phyloP scores from a whole-genome alignment of 2,113 vertebrate species.

The Eurypyga helias region DNA sequence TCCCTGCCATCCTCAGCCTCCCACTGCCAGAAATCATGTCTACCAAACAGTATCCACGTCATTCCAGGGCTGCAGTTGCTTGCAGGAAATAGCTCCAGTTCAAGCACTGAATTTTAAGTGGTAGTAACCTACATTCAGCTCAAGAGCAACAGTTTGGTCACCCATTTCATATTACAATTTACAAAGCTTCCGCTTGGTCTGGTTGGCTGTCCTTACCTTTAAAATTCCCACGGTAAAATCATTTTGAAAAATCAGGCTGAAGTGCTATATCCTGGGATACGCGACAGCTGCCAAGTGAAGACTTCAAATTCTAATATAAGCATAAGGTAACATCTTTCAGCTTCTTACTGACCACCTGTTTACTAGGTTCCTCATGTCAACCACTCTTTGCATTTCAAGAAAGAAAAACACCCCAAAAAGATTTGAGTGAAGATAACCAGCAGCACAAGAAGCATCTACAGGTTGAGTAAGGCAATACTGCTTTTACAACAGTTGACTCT shows the following conservation, averaged over 20 bases:
- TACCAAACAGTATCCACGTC: fast-evolving
- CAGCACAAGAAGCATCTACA: neutral
- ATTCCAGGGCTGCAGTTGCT: neutral
- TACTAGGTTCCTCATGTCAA: neutral
- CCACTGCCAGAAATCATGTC: neutral
- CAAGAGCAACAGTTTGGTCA: neutral
- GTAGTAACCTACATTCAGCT: neutral
- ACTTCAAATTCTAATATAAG: neutral
- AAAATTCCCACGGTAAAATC: neutral
- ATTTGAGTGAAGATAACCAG: neutral
- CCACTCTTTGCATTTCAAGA: neutral
- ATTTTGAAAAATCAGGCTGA: neutral
- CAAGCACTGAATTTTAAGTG: neutral
- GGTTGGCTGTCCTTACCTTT: neutral
- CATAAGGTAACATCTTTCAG: neutral
- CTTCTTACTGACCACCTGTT: neutral
- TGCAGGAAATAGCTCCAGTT: neutral
- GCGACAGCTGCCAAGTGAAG: neutral
- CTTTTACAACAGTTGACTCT: neutral
- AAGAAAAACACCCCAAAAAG: neutral
- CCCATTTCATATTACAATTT: neutral
- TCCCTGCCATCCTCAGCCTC: neutral
- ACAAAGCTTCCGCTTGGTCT: neutral
- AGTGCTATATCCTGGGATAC: neutral
- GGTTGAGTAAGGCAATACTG: neutral